Evolutionary conservation across 2,888 invertebrate species (phyloP).

Genomic region (Drosophila subsilvestris): DNA sequence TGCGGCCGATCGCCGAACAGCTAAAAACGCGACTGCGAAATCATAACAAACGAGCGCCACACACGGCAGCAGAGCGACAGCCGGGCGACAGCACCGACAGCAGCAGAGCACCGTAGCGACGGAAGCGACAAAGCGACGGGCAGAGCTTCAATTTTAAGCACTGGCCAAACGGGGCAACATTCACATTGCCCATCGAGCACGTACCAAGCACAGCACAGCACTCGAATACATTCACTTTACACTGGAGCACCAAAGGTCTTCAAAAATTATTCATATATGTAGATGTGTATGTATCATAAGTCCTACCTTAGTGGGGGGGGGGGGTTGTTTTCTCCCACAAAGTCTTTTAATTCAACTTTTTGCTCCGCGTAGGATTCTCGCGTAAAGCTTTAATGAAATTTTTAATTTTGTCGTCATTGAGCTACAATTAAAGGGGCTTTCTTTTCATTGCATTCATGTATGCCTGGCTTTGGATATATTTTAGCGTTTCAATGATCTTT

Average conservation of each 20-base stretch:
- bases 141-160: background rate
- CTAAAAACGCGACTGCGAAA: slow-evolving; percentile 76
- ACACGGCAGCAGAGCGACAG: slow-evolving; percentile 34
- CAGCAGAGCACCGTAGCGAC: slow-evolving; percentile 11
- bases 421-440: too few species aligned
- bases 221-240: too few species aligned
- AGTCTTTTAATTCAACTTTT: too few species aligned
- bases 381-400: too few species aligned
- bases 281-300: too few species aligned
- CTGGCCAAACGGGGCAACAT: background rate
- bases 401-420: too few species aligned
- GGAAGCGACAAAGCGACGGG: background rate
- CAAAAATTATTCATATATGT: too few species aligned
- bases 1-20: slow-evolving; percentile 79
- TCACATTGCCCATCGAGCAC: too few species aligned
- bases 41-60: slow-evolving; percentile 75
- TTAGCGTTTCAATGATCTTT: background rate
- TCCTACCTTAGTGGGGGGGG: too few species aligned
- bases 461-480: background rate
- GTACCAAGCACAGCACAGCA: background rate
- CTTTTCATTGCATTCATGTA: background rate
- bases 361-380: too few species aligned
- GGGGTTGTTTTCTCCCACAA: too few species aligned
- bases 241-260: too few species aligned
- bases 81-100: slow-evolving; percentile 16